A percentile compares a stretch with the other conserved stretches of the same genome.
phyloP scores from a whole-genome alignment of 2,888 invertebrate species.

The Leucoma salicis region DNA sequence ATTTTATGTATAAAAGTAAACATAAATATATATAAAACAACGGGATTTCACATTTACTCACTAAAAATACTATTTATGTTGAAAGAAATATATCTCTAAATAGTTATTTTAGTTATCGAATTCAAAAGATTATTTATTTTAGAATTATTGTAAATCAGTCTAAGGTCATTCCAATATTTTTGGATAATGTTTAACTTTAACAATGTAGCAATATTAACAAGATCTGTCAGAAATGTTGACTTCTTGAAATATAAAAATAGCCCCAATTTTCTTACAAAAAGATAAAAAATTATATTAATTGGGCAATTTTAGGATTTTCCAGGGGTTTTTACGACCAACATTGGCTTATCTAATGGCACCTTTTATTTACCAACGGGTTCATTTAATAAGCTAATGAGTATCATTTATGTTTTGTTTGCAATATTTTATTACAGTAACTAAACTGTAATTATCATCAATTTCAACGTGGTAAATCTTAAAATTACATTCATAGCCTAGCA shows the following conservation, averaged over 20 bases:
- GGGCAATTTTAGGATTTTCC: not conserved
- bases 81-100: too few relatives aligned
- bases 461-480: not conserved
- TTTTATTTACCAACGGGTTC: not conserved
- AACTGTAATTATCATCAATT: not conserved
- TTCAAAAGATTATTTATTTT: too few relatives aligned
- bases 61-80: too few relatives aligned
- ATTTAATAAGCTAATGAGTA: not conserved
- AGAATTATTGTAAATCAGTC: too few relatives aligned
- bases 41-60: too few relatives aligned
- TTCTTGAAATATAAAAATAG: not conserved
- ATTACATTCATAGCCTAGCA: not conserved
- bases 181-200: too few relatives aligned
- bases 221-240: too few relatives aligned
- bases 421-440: not conserved
- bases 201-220: too few relatives aligned
- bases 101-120: too few relatives aligned
- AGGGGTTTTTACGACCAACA: not conserved
- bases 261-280: not conserved
- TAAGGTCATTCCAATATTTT: too few relatives aligned
- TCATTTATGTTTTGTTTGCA: not conserved
- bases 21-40: too few relatives aligned
- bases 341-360: not conserved
- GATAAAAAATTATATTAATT: not conserved
- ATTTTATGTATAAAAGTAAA: too few relatives aligned